These are phyloP conservation scores for Steromphala cineraria DNA, from an alignment of 2,888 invertebrate species.

Conservation along the genomic window DNA sequence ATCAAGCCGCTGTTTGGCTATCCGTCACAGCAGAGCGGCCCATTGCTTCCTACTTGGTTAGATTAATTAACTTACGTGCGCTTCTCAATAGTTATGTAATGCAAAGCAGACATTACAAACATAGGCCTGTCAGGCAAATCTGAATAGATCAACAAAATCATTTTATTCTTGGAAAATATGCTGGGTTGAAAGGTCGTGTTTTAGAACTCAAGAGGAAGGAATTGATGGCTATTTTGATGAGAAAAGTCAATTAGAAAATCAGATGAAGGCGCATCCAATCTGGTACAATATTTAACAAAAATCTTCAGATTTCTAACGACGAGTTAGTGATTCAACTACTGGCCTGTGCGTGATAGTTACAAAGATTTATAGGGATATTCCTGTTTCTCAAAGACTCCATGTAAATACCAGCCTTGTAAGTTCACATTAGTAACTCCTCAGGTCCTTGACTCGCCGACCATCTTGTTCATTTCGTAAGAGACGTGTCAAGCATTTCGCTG, in stretches of 20 bases:
- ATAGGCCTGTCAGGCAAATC: background rate
- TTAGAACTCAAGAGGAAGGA: background rate
- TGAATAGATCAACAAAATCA: constrained; percentile 1
- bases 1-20: background rate
- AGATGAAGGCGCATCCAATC: background rate
- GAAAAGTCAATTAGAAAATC: background rate
- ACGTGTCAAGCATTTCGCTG: too few species aligned
- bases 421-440: too few species aligned
- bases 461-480: too few species aligned
- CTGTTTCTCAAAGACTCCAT: too few species aligned
- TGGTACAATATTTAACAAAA: background rate
- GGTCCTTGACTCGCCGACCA: too few species aligned
- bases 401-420: too few species aligned
- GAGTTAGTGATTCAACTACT: too few species aligned
- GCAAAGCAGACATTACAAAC: background rate
- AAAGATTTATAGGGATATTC: too few species aligned
- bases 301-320: background rate
- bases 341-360: too few species aligned
- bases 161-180: constrained; percentile 2
- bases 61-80: constrained; percentile 16
- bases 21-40: background rate
- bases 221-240: background rate
- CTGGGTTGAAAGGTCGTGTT: constrained; percentile 1
- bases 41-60: background rate
- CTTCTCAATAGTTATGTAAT: constrained; percentile 7